Base-by-base conservation (phyloP, 2,888 invertebrate species). In the Drosophila prolongata region DNA sequence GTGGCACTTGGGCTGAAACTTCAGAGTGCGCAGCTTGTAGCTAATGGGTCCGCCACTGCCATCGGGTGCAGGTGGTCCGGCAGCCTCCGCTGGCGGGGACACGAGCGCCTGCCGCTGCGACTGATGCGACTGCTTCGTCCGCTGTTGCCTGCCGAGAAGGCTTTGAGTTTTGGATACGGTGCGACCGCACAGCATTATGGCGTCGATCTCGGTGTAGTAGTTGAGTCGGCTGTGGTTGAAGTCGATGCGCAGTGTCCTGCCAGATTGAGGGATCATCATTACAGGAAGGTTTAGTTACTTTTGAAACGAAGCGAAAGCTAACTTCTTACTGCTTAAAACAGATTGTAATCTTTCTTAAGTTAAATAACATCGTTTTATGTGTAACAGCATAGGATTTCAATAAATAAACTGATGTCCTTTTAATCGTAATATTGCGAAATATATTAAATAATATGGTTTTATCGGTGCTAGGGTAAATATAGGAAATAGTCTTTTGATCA, bases 161-260 rank as follows among this genome's bases (percentile, higher is more conserved):
- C 78, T 81, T 35, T 90, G 87, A 16, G 89, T 79, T 57, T 89
- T 73, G 59, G 90, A 90, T 6, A 90, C 90, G 37, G 91, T 92
- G 56, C 93, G 94, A 0, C 98, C 98, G 77, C 95, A 95, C 38
- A 98, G 92, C 73, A 96, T 92, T 2, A 98, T 95, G 14, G 97
- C 97, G 93, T 98, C 98, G 56, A 98, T 92, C 89, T 97, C 96
- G 13, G 97, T 96, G 90, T 98, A 98, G 91, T 98, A 98, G 44
- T 96, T 95, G 56, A 97, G 93, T 58, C 94, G 93, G 67, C 94
- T 94, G 90, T 97, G 97, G 91, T 97, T 96, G 87, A 98, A 96
- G 92, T 98, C 98, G 75, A 98, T 92, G 78, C 97, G 94, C 76
- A 98, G 92, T 67, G 95, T 94, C 89, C 97, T 97, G 90, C 74